Conservation (phyloP, 2,113 vertebrate species). For the Anoura caudifer region DNA sequence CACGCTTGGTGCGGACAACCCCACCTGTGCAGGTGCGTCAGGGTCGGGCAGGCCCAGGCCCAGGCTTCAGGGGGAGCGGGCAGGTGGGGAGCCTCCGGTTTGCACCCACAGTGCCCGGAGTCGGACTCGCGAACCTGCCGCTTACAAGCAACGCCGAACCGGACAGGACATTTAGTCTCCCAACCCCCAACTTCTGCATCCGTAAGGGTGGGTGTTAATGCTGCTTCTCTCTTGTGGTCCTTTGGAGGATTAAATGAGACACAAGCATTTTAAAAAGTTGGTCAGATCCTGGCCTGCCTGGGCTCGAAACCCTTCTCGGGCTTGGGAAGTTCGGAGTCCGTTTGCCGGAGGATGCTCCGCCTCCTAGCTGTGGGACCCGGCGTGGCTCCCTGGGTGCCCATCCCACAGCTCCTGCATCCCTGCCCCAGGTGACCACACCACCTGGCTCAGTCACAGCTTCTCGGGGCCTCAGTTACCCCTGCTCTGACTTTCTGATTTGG, state of each 20-base stretch:
- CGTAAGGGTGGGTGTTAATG: not conserved
- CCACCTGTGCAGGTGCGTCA: no score
- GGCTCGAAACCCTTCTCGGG: not conserved
- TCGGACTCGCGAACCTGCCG: not conserved
- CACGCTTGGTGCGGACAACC: no score
- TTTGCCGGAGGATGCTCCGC: no score
- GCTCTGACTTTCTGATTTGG: not conserved
- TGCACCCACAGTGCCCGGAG: no score
- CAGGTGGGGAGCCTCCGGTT: no score
- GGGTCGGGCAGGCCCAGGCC: no score
- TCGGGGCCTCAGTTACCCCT: not conserved
- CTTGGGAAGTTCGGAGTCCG: not conserved
- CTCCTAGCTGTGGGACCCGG: not conserved
- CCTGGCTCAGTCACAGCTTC: not conserved
- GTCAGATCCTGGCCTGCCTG: not conserved
- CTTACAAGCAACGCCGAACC: not conserved
- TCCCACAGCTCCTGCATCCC: no score
- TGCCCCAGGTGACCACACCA: not conserved
- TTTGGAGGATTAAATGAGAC: not conserved
- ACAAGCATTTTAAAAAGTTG: not conserved
- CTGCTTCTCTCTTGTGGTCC: not conserved
- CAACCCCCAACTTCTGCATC: not conserved
- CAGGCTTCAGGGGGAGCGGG: no score
- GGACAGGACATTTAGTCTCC: not conserved
- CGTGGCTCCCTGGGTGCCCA: no score